Evolutionary conservation across 2,888 invertebrate species (phyloP).

Genomic region (Anthophora plumipes): DNA sequence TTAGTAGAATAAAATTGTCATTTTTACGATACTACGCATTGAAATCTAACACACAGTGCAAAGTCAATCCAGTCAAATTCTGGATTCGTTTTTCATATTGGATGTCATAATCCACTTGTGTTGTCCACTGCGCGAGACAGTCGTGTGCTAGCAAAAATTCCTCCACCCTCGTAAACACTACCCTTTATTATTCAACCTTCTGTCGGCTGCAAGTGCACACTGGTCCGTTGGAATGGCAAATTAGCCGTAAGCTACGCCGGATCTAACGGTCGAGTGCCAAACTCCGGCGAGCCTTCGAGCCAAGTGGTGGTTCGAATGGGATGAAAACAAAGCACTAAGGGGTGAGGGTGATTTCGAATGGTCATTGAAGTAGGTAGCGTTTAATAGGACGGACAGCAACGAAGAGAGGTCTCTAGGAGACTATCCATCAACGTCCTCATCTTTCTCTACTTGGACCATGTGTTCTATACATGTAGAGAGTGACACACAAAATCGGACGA

Average conservation of each 20-base stretch:
- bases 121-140: neutral
- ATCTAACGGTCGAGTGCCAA: constrained; percentile 25
- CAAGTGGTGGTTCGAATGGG: neutral
- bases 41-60: no score
- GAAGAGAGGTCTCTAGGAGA: constrained; percentile 55
- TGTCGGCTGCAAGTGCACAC: constrained; percentile 33
- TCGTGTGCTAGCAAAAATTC: neutral
- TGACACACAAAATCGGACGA: constrained; percentile 16
- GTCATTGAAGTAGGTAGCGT: constrained; percentile 60
- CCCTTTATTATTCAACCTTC: constrained; percentile 30
- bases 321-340: neutral
- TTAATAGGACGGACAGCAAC: constrained; percentile 66
- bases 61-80: neutral
- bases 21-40: no score
- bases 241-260: constrained; percentile 35
- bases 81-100: no score
- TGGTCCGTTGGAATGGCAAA: constrained; percentile 29
- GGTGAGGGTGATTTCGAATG: constrained; percentile 54
- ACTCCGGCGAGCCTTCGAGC: constrained; percentile 24
- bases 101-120: neutral
- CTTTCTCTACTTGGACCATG: constrained; percentile 28
- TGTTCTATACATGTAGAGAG: constrained; percentile 22
- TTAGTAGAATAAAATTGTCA: no score
- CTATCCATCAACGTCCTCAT: constrained; percentile 71
- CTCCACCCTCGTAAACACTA: constrained; percentile 19